These are phyloP conservation scores for Antheraea assamensis DNA, from an alignment of 2,888 invertebrate species.

Conservation along the genomic window DNA sequence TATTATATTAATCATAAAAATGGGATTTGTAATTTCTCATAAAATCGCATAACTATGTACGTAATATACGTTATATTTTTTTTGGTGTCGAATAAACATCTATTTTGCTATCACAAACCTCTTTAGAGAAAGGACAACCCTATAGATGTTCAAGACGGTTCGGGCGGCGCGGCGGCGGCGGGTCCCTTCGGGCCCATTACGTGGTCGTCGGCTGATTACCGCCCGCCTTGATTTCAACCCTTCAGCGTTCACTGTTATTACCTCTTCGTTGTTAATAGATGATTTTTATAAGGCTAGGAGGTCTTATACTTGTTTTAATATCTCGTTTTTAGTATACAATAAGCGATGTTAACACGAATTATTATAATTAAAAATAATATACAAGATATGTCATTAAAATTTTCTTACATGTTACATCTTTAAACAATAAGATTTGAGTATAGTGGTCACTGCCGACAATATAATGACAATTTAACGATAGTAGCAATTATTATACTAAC, in stretches of 20 bases:
- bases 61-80: no score
- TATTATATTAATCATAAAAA: no score
- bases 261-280: slow-evolving; percentile 22
- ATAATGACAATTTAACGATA: neutral
- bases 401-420: neutral
- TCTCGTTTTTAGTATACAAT: neutral
- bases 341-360: neutral
- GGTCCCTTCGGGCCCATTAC: slow-evolving; percentile 76
- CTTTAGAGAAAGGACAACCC: slow-evolving; percentile 15
- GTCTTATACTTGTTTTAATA: slow-evolving; percentile 11
- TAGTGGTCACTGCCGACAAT: neutral
- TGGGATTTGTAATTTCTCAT: no score
- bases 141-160: slow-evolving; percentile 3
- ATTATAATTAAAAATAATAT: neutral
- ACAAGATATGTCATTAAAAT: neutral
- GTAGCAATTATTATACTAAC: neutral
- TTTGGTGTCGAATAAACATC: neutral
- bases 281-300: slow-evolving; percentile 23
- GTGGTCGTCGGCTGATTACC: slow-evolving; percentile 82
- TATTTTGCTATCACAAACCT: neutral
- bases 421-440: neutral
- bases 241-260: slow-evolving; percentile 38
- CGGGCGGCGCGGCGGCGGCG: slow-evolving; percentile 26
- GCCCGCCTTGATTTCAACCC: slow-evolving; percentile 77
- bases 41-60: no score